Conservation (phyloP, 2,797 vertebrate genomes). For the Halcyon smyrnensis region DNA sequence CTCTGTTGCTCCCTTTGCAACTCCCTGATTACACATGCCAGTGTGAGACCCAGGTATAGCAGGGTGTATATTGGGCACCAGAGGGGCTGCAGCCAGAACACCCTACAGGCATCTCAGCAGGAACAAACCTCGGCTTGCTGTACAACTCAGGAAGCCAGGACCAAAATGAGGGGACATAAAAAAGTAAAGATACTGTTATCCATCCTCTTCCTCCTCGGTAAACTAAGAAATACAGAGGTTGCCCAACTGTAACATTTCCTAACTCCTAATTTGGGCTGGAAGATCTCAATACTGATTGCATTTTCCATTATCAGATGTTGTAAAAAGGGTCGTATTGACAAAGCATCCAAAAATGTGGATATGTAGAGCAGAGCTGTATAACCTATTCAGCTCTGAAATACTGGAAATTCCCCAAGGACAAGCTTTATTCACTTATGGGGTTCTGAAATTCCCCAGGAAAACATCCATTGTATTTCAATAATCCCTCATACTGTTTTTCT, state of each 20-base stretch:
- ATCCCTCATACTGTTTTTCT: neutral
- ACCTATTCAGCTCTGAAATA: neutral
- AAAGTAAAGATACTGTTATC: neutral
- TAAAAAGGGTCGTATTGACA: neutral
- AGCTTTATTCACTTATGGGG: neutral
- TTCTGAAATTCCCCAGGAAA: neutral
- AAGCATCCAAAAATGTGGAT: neutral
- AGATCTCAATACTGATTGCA: neutral
- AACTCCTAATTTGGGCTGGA: neutral
- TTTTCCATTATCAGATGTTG: neutral
- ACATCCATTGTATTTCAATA: neutral
- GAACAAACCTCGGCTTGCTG: neutral
- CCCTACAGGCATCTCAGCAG: neutral
- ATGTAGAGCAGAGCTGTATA: neutral
- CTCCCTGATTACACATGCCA: neutral
- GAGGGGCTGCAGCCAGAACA: neutral
- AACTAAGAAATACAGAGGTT: neutral
- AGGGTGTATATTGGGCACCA: neutral
- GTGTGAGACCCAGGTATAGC: neutral
- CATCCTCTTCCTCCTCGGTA: neutral
- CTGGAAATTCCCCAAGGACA: constrained; percentile 6
- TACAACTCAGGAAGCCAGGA: neutral
- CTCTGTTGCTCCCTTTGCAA: neutral
- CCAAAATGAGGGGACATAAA: neutral
- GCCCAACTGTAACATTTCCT: neutral